phyloP scores from a whole-genome alignment of 2,888 invertebrate species.

The Eilema caniola region DNA sequence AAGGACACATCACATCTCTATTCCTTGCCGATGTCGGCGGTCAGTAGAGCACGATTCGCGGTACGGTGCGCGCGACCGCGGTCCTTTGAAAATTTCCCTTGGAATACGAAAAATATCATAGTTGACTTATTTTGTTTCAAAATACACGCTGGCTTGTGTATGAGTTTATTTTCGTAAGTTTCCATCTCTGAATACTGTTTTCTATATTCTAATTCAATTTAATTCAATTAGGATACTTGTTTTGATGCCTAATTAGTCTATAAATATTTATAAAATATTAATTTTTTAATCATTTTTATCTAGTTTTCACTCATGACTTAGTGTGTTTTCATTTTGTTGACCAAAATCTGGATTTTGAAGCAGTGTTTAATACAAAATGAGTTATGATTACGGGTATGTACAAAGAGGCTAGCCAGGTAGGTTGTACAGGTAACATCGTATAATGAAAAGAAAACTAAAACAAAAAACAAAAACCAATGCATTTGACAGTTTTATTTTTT shows the following conservation, averaged over 20 bases:
- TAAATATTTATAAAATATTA: not conserved
- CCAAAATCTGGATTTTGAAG: not conserved
- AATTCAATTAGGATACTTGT: slow-evolving; percentile 42
- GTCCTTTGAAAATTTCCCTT: slow-evolving; percentile 45
- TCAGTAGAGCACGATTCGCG: slow-evolving; percentile 70
- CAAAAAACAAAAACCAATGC: not conserved
- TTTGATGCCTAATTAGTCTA: slow-evolving; percentile 4
- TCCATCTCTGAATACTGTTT: slow-evolving; percentile 18
- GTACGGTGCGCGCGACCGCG: slow-evolving; percentile 68
- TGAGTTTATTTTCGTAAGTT: slow-evolving; percentile 45
- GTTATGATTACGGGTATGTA: not conserved
- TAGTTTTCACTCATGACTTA: not conserved
- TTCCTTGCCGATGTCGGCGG: slow-evolving; percentile 65
- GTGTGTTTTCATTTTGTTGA: slow-evolving; percentile 1
- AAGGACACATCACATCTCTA: slow-evolving; percentile 64
- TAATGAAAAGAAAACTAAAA: slow-evolving; percentile 2
- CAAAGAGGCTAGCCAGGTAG: not conserved
- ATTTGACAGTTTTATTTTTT: slow-evolving; percentile 16
- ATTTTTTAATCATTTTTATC: not conserved
- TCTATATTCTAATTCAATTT: slow-evolving; percentile 22
- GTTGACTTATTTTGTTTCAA: slow-evolving; percentile 25
- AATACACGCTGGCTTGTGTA: slow-evolving; percentile 29
- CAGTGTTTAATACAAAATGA: slow-evolving; percentile 9
- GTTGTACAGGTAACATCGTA: slow-evolving; percentile 1
- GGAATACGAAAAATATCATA: slow-evolving; percentile 21